Evolutionary conservation across 1,140 invertebrate genomes (phyloP), one percentile per base, ranked within the genome.

Genomic region (Battus philenor): DNA sequence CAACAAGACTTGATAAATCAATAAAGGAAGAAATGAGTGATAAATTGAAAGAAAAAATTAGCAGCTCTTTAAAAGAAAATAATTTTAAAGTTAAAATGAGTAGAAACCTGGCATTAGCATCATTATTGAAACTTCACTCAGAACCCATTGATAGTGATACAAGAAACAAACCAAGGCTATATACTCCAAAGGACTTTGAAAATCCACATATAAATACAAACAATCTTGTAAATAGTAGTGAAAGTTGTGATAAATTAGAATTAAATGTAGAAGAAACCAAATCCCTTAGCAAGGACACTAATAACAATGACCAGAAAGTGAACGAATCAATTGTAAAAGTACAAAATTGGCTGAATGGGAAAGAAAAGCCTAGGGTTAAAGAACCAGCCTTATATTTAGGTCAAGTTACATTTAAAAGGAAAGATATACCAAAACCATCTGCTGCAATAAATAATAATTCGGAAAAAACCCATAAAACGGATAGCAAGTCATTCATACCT

Each of bases 291-390:
- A n/a, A n/a, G n/a, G n/a, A n/a, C n/a, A 22, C 15, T 18, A 20
- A 13, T 8, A 11, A 10, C 8, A 18, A 41, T 2, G n/a, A n/a
- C n/a, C 38, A 16, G 10, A 46, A 52, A 30, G 33, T 73, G 0
- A 47, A 54, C 22, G 36, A 60, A 13, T 75, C 71, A 0, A 59
- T 72, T 9, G 47, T 59, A 11, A 80, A 76, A 54, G 76, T 80
- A 0, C 55, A 63, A n/a, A 55, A 52, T 5, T 80, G 76, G 76
- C 44, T 80, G 0, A 38, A 58, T n/a, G 54, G 46, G 31, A 45
- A 57, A 22, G 22, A 31, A 1, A 49, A 50, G 27, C 31, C 15
- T 34, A 56, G 51, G 36, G 11, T 27, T 8, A 44, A 44, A 13
- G 10, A 11, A 10, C 10, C 29, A 9, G 7, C 20, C 1, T 4